Percentiles rank a stretch among this genome's conserved stretches.
Evolutionary conservation across 30 jellyfish, hydroid and myxozoan species (phyloP).

Genomic region (Turritopsis rubra): DNA sequence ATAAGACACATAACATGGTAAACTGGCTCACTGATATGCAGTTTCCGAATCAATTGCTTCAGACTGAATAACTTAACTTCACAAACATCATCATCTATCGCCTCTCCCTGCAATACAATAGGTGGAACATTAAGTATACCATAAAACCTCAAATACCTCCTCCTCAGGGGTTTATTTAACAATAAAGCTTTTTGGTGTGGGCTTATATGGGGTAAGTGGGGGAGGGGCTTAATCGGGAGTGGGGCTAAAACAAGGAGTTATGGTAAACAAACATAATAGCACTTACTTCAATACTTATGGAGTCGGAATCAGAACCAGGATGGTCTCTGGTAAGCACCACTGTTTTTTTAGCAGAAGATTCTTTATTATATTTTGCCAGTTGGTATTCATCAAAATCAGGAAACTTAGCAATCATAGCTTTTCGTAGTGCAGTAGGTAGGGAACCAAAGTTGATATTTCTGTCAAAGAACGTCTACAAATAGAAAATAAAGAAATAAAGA

Average conservation of each 20-base stretch:
- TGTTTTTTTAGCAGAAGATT: slow-evolving; percentile 26
- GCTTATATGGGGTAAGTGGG: not conserved
- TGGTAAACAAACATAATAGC: no score
- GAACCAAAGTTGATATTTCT: slow-evolving; percentile 62
- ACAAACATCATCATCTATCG: not conserved
- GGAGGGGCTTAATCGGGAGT: no score
- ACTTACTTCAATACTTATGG: not conserved
- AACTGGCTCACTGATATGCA: slow-evolving; percentile 77
- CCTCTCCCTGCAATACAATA: not conserved
- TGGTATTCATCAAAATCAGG: slow-evolving; percentile 84
- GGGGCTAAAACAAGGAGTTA: no score
- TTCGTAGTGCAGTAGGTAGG: slow-evolving; percentile 80
- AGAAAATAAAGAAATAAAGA: not conserved
- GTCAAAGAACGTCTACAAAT: slow-evolving; percentile 59
- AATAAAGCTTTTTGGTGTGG: no score
- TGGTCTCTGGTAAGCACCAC: not conserved
- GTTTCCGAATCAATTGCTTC: slow-evolving; percentile 75
- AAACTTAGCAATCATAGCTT: slow-evolving; percentile 71
- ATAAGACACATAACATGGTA: slow-evolving; percentile 71
- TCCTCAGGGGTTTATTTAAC: no score
- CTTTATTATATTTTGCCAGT: slow-evolving; percentile 85
- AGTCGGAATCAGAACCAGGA: not conserved
- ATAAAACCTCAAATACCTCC: no score
- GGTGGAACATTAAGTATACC: no score
- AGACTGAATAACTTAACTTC: slow-evolving; percentile 53